A percentile compares a stretch with the other conserved stretches of the same genome.
Conservation (phyloP, 2,797 vertebrate species). For the Toxotes lorentzi region DNA sequence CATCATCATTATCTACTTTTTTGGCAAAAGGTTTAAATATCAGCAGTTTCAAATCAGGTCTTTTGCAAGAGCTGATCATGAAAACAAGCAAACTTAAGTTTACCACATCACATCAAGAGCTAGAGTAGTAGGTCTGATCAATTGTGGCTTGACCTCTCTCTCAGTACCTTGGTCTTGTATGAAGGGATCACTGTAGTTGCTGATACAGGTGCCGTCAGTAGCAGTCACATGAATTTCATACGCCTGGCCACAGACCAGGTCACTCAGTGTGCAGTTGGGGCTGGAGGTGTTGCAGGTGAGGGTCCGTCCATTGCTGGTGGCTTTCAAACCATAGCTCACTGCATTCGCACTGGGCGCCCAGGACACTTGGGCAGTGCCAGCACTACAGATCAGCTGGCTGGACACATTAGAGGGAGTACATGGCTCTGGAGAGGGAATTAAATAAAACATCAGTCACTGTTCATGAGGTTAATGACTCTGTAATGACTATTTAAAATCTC, state of each 20-base stretch:
- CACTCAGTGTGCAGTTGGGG: slow-evolving; percentile 68
- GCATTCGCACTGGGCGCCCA: slow-evolving; percentile 69
- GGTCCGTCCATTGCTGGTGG: slow-evolving; percentile 47
- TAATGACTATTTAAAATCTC: not conserved
- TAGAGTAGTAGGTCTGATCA: not conserved
- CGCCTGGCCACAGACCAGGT: slow-evolving; percentile 72
- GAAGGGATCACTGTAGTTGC: slow-evolving; percentile 63
- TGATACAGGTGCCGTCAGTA: slow-evolving; percentile 73
- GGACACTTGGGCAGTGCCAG: slow-evolving; percentile 49
- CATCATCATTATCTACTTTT: not conserved
- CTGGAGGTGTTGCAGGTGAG: slow-evolving; percentile 62
- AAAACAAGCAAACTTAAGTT: no score
- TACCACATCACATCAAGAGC: not conserved
- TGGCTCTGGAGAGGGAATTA: slow-evolving; percentile 62
- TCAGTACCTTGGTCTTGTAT: slow-evolving; percentile 76
- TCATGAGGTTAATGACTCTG: not conserved
- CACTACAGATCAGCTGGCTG: slow-evolving; percentile 65
- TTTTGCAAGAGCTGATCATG: no score
- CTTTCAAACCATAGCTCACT: slow-evolving; percentile 56
- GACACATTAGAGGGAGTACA: slow-evolving; percentile 67
- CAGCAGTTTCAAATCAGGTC: no score
- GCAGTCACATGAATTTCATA: slow-evolving; percentile 75
- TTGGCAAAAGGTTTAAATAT: not conserved
- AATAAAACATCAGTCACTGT: not conserved
- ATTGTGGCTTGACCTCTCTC: not conserved